Conservation (phyloP, 1,140 invertebrate genomes). For the Habropoda laboriosa region DNA sequence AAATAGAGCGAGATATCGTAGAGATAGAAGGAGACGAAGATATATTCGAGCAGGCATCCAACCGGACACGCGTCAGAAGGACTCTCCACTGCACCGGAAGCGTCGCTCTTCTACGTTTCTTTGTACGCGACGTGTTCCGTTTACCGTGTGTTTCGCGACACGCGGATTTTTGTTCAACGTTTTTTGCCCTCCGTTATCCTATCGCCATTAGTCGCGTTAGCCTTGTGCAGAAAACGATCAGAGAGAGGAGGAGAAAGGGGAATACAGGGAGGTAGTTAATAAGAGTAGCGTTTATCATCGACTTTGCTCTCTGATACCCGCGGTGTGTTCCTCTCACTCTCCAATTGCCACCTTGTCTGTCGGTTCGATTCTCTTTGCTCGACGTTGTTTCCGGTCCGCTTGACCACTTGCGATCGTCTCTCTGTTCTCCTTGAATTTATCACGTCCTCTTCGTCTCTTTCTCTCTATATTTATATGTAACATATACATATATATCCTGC, state of each 20-base stretch:
- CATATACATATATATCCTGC: no score
- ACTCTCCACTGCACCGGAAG: slow-evolving; percentile 57
- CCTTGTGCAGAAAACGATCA: neutral
- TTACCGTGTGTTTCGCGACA: slow-evolving; percentile 16
- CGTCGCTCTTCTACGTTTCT: slow-evolving; percentile 43
- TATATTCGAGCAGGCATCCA: slow-evolving; percentile 44
- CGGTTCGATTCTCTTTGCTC: neutral
- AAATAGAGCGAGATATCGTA: no score
- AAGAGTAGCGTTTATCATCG: slow-evolving; percentile 37
- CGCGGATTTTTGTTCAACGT: slow-evolving; percentile 23
- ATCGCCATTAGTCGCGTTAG: slow-evolving; percentile 32
- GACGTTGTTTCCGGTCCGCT: slow-evolving; percentile 12
- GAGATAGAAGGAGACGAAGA: no score
- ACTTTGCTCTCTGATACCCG: neutral
- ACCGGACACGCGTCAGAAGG: slow-evolving; percentile 56
- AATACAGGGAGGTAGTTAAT: neutral
- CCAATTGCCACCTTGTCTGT: neutral
- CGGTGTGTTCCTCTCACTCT: neutral
- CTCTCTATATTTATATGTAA: no score
- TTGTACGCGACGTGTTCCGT: slow-evolving; percentile 43
- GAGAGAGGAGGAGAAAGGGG: no score
- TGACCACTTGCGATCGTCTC: slow-evolving; percentile 12
- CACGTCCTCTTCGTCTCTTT: neutral
- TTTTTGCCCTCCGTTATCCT: slow-evolving; percentile 35
- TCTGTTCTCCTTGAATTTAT: slow-evolving; percentile 24